phyloP scores from a whole-genome alignment of 2,888 invertebrate species.

The Andrena bicolor region DNA sequence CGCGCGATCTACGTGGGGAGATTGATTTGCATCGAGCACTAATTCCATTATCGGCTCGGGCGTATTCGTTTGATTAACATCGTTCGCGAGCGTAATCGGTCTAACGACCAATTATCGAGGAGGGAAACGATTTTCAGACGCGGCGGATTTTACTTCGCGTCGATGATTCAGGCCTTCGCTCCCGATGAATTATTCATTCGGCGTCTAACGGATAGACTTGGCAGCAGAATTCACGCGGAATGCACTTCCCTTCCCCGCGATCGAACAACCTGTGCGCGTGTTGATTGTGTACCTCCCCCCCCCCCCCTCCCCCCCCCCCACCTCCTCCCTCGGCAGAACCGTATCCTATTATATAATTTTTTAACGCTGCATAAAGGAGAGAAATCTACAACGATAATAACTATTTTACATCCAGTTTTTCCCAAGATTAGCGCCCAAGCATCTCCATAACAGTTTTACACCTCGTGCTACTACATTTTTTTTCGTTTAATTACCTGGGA shows the following conservation, averaged over 20 bases:
- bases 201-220: conserved; percentile 58
- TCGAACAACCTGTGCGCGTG: conserved; percentile 1
- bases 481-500: too few species aligned
- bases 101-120: conserved; percentile 45
- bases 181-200: conserved; percentile 59
- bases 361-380: conserved; percentile 11
- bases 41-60: conserved; percentile 16
- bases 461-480: too few species aligned
- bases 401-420: too few species aligned
- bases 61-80: conserved; percentile 19
- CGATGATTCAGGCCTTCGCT: conserved; percentile 28
- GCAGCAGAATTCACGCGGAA: conserved; percentile 55
- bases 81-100: conserved; percentile 3
- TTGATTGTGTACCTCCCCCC: neutral
- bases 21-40: neutral
- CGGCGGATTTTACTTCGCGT: conserved; percentile 19
- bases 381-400: conserved; percentile 8
- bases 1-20: neutral
- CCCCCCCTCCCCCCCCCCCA: neutral
- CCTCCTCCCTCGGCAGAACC: neutral
- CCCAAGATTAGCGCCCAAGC: too few species aligned
- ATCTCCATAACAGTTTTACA: too few species aligned
- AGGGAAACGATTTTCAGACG: conserved; percentile 26
- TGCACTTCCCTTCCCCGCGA: conserved; percentile 45
- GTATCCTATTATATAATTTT: conserved; percentile 6